A percentile compares a stretch with the other conserved stretches of the same genome.
phyloP scores from a whole-genome alignment of 2,113 vertebrate species.

The Solea solea region DNA sequence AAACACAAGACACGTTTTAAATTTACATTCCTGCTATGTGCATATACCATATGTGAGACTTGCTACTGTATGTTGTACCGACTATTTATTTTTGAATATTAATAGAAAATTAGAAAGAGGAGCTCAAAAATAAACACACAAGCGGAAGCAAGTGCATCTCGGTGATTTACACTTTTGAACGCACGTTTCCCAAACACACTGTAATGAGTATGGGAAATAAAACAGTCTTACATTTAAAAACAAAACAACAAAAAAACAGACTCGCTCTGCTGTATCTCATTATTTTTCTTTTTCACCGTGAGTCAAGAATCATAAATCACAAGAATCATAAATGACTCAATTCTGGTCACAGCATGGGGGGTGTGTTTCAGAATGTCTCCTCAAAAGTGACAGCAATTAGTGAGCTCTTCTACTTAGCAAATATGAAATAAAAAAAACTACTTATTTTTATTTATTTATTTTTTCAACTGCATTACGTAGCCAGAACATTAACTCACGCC shows the following conservation, averaged over 20 bases:
- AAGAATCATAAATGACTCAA: conserved; percentile 34
- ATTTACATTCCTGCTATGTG: not conserved
- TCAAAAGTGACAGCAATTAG: conserved; percentile 44
- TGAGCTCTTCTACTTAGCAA: not conserved
- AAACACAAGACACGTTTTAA: not conserved
- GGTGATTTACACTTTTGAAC: conserved; percentile 8
- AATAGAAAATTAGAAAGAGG: not conserved
- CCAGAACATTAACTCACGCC: conserved; percentile 10
- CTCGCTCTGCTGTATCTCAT: conserved; percentile 25
- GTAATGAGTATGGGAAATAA: conserved; percentile 11
- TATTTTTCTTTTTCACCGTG: conserved; percentile 9
- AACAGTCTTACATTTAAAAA: not conserved
- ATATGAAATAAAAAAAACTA: not conserved
- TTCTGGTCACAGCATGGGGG: not conserved
- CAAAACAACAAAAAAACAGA: not conserved
- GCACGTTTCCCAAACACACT: conserved; percentile 6
- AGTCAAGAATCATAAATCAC: too few relatives aligned
- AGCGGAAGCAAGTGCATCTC: not conserved
- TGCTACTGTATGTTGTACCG: too few relatives aligned
- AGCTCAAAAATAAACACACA: not conserved
- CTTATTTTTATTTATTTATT: too few relatives aligned
- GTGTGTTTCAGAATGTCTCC: conserved; percentile 16
- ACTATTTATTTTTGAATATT: not conserved
- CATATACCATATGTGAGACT: too few relatives aligned
- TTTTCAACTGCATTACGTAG: not conserved